Evolutionary conservation across 2,888 invertebrate genomes (phyloP), one percentile per base, ranked within the genome.

Genomic region (Drosophila neotestacea): DNA sequence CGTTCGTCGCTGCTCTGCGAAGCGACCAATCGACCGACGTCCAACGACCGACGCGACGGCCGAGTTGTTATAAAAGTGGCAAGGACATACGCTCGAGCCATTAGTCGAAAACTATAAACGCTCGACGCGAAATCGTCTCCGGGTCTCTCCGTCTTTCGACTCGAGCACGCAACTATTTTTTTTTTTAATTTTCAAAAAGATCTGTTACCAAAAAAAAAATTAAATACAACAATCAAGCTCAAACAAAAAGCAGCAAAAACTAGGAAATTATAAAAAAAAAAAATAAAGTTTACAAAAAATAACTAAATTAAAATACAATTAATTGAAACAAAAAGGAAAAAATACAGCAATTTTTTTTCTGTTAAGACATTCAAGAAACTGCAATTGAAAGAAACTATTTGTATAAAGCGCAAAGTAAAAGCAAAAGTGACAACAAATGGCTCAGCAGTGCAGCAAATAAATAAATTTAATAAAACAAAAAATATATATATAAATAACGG

Each of bases 61-160:
- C 75, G 89, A 87, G 87, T 91, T 90, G 91, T 91, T 92, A 92
- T 92, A 92, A 92, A 92, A 92, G 92, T 92, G 88, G 92, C 92
- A 92, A 92, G 92, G 92, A 92, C 92, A 92, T 92, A 91, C 91
- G 90, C 87, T 91, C 90, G 91, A 91, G 90, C 89, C 91, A 92
- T 92, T 92, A 92, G 92, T 92, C 91, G 92, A 91, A 92, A 92
- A 91, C 91, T 92, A 91, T 91, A 90, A 91, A 90, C 91, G 91
- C 91, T 91, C 85, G 91, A 88, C 87, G 91, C 89, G 90, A 91
- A 91, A 91, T 91, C 91, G 91, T 89, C 89, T 90, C 80, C 87
- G 83, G 85, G 82, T 88, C 71, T 81, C 70, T 66, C 73, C 69
- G 76, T 59, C 74, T 73, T 73, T 73, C 75, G 74, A 70, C 78